Percentiles rank a stretch among this genome's conserved stretches.
Conservation (phyloP, 2,888 invertebrate genomes). For the Nomada lathburiana region DNA sequence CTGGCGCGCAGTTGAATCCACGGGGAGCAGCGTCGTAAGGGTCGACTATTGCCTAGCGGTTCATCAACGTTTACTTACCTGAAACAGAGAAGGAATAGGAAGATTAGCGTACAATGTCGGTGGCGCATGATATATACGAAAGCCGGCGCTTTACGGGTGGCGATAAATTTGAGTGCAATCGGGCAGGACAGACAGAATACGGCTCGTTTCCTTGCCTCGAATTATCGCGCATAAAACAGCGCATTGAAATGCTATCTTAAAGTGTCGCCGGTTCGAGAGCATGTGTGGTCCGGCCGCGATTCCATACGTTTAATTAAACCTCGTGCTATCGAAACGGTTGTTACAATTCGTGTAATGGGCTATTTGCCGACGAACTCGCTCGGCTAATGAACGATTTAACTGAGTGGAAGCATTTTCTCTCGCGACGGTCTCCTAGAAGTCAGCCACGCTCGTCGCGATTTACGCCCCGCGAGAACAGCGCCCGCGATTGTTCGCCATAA, state of each 20-base stretch:
- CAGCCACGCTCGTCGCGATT: not conserved
- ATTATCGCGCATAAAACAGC: conserved; percentile 50
- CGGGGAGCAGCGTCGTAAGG: not conserved
- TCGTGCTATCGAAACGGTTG: conserved; percentile 2
- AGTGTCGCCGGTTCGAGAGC: conserved; percentile 36
- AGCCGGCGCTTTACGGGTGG: conserved; percentile 13
- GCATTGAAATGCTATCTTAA: conserved; percentile 39
- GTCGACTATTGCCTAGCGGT: conserved; percentile 9
- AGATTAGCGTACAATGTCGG: conserved; percentile 34
- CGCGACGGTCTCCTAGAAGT: not conserved
- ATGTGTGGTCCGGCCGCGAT: conserved; percentile 30
- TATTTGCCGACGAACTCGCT: not conserved
- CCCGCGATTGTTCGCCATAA: conserved; percentile 18
- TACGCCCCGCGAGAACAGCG: not conserved
- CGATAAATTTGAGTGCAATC: conserved; percentile 34
- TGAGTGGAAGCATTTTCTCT: conserved; percentile 3
- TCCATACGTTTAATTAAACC: conserved; percentile 46
- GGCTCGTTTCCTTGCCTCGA: conserved; percentile 23
- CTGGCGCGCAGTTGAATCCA: not conserved
- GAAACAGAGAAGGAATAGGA: conserved; percentile 49
- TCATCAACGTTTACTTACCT: conserved; percentile 60
- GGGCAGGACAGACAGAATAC: conserved; percentile 18
- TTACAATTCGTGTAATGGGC: conserved; percentile 28
- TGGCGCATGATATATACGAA: not conserved
- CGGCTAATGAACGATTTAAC: not conserved